phyloP scores from a whole-genome alignment of 1,140 invertebrate species.

The Drosophila simulans region DNA sequence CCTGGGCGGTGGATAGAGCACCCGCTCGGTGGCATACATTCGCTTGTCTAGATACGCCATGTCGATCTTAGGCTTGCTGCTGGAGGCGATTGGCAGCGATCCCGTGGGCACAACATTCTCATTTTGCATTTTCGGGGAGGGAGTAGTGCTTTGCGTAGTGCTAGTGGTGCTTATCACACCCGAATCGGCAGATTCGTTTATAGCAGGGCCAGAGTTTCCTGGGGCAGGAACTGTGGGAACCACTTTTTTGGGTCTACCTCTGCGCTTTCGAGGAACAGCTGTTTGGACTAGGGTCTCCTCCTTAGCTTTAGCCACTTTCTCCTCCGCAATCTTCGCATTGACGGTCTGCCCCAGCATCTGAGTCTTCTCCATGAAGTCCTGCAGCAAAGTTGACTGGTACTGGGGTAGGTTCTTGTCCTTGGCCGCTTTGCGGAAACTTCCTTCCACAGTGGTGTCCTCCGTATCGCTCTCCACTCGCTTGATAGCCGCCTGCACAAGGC shows the following conservation, averaged over 20 bases:
- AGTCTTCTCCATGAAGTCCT: slow-evolving; percentile 88
- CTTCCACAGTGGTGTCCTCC: slow-evolving; percentile 86
- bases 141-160: slow-evolving; percentile 91
- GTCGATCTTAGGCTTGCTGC: slow-evolving; percentile 85
- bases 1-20: slow-evolving; percentile 90
- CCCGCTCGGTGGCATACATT: slow-evolving; percentile 89
- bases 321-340: slow-evolving; percentile 28
- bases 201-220: slow-evolving; percentile 69
- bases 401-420: slow-evolving; percentile 85
- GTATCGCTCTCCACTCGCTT: slow-evolving; percentile 88
- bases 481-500: slow-evolving; percentile 89
- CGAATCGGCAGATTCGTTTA: slow-evolving; percentile 96
- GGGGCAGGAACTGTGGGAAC: slow-evolving; percentile 4
- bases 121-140: slow-evolving; percentile 85
- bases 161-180: slow-evolving; percentile 91
- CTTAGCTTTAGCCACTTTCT: slow-evolving; percentile 30
- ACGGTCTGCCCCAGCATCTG: slow-evolving; percentile 86
- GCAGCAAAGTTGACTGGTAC: slow-evolving; percentile 87
- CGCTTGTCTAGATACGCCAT: slow-evolving; percentile 88
- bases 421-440: slow-evolving; percentile 64
- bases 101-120: slow-evolving; percentile 53
- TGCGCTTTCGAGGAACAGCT: slow-evolving; percentile 84
- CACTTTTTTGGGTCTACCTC: slow-evolving; percentile 87
- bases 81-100: slow-evolving; percentile 55
- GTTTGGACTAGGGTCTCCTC: slow-evolving; percentile 23